Conservation (phyloP, 2,888 invertebrate species). For the Fabriciana adippe region DNA sequence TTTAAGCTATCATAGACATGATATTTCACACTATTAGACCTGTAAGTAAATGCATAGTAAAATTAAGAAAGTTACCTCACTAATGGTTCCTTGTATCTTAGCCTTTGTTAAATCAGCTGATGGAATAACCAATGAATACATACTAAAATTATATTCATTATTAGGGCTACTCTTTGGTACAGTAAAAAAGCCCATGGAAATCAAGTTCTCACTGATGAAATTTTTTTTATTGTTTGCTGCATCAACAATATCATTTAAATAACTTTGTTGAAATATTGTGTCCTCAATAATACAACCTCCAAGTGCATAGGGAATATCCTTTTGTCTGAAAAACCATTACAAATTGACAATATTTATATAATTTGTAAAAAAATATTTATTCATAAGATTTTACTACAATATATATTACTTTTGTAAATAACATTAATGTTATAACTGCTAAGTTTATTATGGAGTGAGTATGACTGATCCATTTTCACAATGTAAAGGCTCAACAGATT, state of each 20-base stretch:
- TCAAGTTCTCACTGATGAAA: slow-evolving; percentile 62
- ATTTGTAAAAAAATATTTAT: no score
- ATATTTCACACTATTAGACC: no score
- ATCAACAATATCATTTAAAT: slow-evolving; percentile 57
- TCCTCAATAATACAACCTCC: slow-evolving; percentile 76
- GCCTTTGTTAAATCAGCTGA: slow-evolving; percentile 63
- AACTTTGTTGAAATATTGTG: slow-evolving; percentile 53
- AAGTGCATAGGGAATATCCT: slow-evolving; percentile 68
- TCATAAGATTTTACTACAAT: no score
- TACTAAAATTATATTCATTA: slow-evolving; percentile 59
- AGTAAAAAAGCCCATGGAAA: slow-evolving; percentile 68
- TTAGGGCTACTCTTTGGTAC: slow-evolving; percentile 53
- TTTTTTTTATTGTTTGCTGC: slow-evolving; percentile 53
- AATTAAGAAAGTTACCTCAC: slow-evolving; percentile 53
- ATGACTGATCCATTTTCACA: no score
- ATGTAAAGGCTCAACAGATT: no score
- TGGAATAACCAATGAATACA: slow-evolving; percentile 67
- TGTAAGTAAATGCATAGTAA: neutral
- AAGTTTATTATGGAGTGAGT: no score
- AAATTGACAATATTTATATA: no score
- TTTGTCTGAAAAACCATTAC: slow-evolving; percentile 61
- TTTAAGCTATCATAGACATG: no score
- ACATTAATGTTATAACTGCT: no score
- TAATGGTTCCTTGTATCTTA: slow-evolving; percentile 61
- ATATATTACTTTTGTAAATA: no score